phyloP scores from a whole-genome alignment of 2,797 vertebrate genomes.

The Novumbra hubbsi region DNA sequence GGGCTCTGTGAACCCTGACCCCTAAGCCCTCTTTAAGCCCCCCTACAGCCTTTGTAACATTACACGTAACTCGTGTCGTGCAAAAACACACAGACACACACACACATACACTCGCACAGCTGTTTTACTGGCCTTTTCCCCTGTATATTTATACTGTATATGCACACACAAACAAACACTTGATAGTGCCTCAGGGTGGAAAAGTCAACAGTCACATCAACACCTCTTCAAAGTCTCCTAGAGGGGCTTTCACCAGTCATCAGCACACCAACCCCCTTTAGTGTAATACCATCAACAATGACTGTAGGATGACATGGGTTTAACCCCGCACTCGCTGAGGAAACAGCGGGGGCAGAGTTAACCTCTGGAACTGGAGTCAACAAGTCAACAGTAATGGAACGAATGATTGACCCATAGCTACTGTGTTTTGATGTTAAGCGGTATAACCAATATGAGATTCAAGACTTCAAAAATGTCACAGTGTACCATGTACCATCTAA shows the following conservation, averaged over 20 bases:
- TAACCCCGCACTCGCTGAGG: conserved; percentile 16
- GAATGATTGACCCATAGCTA: conserved; percentile 3
- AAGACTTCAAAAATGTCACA: not conserved
- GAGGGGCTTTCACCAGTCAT: conserved; percentile 2
- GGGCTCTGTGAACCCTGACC: conserved; percentile 61
- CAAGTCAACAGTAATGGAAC: not conserved
- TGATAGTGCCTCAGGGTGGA: not conserved
- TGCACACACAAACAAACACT: conserved; percentile 10
- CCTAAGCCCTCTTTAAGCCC: not conserved
- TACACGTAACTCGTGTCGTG: conserved; percentile 10
- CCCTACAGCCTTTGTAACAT: conserved; percentile 44
- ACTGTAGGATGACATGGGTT: conserved; percentile 28
- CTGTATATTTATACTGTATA: too few relatives aligned
- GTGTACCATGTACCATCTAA: too few relatives aligned
- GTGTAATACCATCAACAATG: not conserved
- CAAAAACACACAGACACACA: conserved; percentile 17
- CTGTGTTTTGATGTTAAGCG: conserved; percentile 3
- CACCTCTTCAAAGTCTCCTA: conserved; percentile 33
- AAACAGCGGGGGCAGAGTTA: conserved; percentile 14
- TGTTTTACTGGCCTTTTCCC: not conserved
- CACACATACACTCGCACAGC: conserved; percentile 1
- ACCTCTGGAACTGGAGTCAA: conserved; percentile 24
- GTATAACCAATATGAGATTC: conserved; percentile 18
- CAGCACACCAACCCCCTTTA: not conserved
- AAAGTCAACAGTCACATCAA: not conserved